Base-by-base conservation (phyloP, 2,113 vertebrate genomes). In the Merops nubicus region DNA sequence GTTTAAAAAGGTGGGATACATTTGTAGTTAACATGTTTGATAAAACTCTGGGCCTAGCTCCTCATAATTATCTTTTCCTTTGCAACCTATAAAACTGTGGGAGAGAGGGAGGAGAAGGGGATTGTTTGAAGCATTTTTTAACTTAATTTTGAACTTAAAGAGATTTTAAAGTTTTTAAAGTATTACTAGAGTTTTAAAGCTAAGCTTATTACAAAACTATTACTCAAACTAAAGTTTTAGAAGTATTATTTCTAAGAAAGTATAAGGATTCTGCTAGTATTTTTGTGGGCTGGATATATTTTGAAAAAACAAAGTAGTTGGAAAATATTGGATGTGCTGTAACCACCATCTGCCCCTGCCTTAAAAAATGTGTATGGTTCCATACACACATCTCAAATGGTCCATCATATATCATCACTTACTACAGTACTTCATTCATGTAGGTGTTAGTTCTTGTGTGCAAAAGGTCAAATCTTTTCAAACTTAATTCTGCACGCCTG, bases 381-480 rank as follows among this genome's bases (percentile, higher is more conserved):
- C 82, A 91, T 78, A 83, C 43, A 63, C 89, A 91, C 83, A 53
- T 93, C 85, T 78, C 79, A 95, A 92, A 94, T 92, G 83, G 94
- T 91, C 94, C 94, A 88, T 95, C 89, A 91, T 96, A 97, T 97
- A 97, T 95, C 94, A 97, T 95, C 93, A 97, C 95, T 96, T 96
- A 83, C 70, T 92, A 97, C 88, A 97, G 94, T 91, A 95, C 97
- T 93, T 86, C 75, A 95, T 96, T 97, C 88, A 95, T 85, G 43
- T 92, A 96, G 92, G 95, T 96, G 93, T 92, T 96, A 89, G 91
- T 92, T 97, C 93, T 94, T 95, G 83, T 96, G 76, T 90, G 78
- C 88, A 92, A 88, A 96, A 97, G 81, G 95, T 96, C 73, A 83
- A 36, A 87, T 97, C 91, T 96, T 94, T 94, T 91, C 81, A 81